Evolutionary conservation across 2,888 invertebrate species (phyloP), one percentile per base, ranked within the genome.

Genomic region (Bombyx huttoni): DNA sequence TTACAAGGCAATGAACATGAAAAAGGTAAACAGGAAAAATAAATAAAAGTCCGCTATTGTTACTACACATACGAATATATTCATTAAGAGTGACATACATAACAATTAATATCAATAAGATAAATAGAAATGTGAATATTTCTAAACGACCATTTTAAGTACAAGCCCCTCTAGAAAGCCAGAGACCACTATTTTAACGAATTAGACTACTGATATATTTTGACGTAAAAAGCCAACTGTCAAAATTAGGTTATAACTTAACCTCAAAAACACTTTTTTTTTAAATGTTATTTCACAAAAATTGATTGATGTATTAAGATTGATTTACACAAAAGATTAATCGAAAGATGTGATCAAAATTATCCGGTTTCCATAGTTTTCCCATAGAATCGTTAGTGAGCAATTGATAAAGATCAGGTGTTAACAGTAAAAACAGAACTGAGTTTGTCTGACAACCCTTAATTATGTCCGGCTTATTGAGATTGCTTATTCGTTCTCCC

Each of bases 41-140:
- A 24, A 24, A 24, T 24, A 24, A 24, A 24, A 24, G 24, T 5
- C 24, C 24, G 62, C 55, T 58, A 52, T 63, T 58, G 61, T 56
- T 71, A 70, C 81, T 83, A 81, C 81, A 80, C 75, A 78, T 78
- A 78, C 68, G 72, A 76, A 80, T 78, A 76, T 78, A 78, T 79
- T 83, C 40, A 40, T 6, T 78, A 79, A 74, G 76, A 62, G 61
- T 77, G 73, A 78, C 73, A 72, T 64, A 70, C 67, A 66, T 62
- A 10, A 48, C 9, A 10, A 48, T 48, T 24, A 8, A 48, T 24
- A 48, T n/a, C 13, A 46, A 13, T 46, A 46, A n/a, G n/a, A 46
- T 14, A 47, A 24, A 10, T 24, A 47, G 14, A 48, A 48, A 48
- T 40, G 40, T 40, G 40, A 12, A 40, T 12, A 40, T 40, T 40